Evolutionary conservation across 2,113 vertebrate genomes (phyloP).

Genomic region (Phylloscopus whistleri): DNA sequence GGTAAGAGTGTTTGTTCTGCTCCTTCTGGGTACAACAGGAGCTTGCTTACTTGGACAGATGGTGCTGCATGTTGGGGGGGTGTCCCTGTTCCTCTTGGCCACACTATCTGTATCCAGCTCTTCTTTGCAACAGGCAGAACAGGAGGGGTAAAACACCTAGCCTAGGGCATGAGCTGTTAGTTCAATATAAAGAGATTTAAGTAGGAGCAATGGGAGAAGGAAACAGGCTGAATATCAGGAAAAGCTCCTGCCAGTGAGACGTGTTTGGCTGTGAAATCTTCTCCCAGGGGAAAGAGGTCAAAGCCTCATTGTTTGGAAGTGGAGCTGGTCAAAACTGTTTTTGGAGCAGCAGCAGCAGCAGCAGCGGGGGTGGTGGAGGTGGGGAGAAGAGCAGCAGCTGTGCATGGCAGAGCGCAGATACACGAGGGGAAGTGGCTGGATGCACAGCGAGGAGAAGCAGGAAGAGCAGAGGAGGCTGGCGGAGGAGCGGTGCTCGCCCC

Average conservation of each 20-base stretch:
- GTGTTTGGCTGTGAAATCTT: slow-evolving; percentile 70
- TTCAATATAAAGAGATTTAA: slow-evolving; percentile 57
- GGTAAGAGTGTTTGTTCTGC: slow-evolving; percentile 32
- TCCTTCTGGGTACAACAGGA: background rate
- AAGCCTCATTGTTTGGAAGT: slow-evolving; percentile 64
- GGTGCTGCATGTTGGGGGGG: background rate
- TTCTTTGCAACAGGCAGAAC: background rate
- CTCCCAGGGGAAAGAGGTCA: slow-evolving; percentile 67
- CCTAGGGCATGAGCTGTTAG: background rate
- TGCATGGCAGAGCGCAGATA: background rate
- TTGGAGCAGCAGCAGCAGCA: slow-evolving; percentile 40
- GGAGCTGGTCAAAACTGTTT: slow-evolving; percentile 56
- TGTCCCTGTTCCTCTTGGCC: background rate
- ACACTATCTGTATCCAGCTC: background rate
- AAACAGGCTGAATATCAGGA: slow-evolving; percentile 68
- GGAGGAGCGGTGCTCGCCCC: background rate
- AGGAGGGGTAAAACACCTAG: slow-evolving; percentile 20
- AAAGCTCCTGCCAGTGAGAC: slow-evolving; percentile 67
- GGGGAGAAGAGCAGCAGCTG: slow-evolving; percentile 38
- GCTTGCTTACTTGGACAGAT: background rate
- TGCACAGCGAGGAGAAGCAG: background rate
- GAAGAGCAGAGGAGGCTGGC: background rate
- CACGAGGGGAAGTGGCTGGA: background rate
- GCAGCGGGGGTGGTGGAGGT: slow-evolving; percentile 37
- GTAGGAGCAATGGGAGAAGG: slow-evolving; percentile 61